Percentiles rank a stretch among this genome's conserved stretches.
These are phyloP conservation scores for Gadus chalcogrammus DNA, from an alignment of 2,113 vertebrate genomes.

Conservation along the genomic window DNA sequence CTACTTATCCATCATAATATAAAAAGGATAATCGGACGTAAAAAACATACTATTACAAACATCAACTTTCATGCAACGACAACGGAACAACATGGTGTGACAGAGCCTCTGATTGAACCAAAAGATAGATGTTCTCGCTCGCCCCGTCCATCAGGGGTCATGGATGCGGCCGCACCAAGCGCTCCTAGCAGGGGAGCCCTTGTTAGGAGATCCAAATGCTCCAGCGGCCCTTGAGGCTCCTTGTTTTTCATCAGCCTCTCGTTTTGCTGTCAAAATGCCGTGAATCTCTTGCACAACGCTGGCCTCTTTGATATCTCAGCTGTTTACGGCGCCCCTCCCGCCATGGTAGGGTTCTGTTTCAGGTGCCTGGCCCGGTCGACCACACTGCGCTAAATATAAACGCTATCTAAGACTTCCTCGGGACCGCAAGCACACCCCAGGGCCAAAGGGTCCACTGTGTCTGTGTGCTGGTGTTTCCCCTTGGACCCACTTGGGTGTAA, in stretches of 20 bases:
- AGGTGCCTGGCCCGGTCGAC: slow-evolving; percentile 43
- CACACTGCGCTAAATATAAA: slow-evolving; percentile 57
- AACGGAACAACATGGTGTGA: slow-evolving; percentile 1
- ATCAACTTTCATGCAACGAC: not conserved
- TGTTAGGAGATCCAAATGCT: slow-evolving; percentile 29
- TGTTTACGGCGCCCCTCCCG: slow-evolving; percentile 51
- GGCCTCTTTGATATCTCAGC: slow-evolving; percentile 55
- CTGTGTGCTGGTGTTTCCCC: slow-evolving; percentile 4
- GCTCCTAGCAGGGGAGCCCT: slow-evolving; percentile 10
- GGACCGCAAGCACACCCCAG: slow-evolving; percentile 48
- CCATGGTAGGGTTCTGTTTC: slow-evolving; percentile 50
- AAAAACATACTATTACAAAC: not conserved
- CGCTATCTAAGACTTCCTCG: slow-evolving; percentile 49
- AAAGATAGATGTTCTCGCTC: not conserved
- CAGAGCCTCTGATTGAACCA: slow-evolving; percentile 9
- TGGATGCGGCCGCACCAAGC: not conserved
- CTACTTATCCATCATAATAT: not conserved
- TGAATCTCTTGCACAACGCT: slow-evolving; percentile 55
- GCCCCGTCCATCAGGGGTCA: slow-evolving; percentile 21
- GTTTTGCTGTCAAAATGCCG: slow-evolving; percentile 45
- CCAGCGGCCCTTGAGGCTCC: slow-evolving; percentile 13
- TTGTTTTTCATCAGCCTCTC: slow-evolving; percentile 43
- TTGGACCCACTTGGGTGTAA: not conserved
- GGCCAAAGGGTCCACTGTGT: slow-evolving; percentile 15
- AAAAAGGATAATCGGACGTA: not conserved